Conservation (phyloP, 2,888 invertebrate genomes). For the Microctonus brassicae region DNA sequence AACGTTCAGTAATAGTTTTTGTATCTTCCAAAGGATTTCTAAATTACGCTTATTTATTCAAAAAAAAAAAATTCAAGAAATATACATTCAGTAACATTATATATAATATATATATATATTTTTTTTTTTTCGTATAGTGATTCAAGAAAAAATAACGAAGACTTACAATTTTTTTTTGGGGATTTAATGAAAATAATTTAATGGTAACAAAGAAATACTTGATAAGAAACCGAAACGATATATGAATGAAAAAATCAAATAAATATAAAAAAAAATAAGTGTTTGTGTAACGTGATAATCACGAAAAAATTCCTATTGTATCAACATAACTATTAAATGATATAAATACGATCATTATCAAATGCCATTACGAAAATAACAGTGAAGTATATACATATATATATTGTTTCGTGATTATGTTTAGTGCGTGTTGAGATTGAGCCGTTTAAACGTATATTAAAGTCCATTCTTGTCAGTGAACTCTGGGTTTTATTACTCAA, state of each 20-base stretch:
- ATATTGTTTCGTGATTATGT: slow-evolving; percentile 1
- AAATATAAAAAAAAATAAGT: slow-evolving; percentile 31
- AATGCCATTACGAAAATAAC: not conserved
- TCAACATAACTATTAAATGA: not conserved
- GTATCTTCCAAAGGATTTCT: slow-evolving; percentile 42
- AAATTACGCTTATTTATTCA: slow-evolving; percentile 56
- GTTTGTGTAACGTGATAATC: slow-evolving; percentile 44
- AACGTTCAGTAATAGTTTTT: slow-evolving; percentile 2
- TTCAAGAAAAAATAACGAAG: not conserved
- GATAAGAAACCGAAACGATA: not conserved
- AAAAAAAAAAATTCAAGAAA: slow-evolving; percentile 6
- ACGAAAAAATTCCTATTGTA: slow-evolving; percentile 28
- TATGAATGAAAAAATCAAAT: slow-evolving; percentile 9
- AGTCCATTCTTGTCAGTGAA: slow-evolving; percentile 29
- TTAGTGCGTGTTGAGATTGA: slow-evolving; percentile 13
- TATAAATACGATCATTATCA: not conserved
- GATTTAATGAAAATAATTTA: not conserved
- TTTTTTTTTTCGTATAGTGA: no score
- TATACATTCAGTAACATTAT: not conserved
- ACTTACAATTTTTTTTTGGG: not conserved
- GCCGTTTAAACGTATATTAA: slow-evolving; percentile 30
- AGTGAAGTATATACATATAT: slow-evolving; percentile 13
- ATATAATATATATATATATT: no score
- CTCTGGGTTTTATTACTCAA: slow-evolving; percentile 3
- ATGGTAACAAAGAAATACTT: not conserved